A percentile compares a stretch with the other conserved stretches of the same genome.
Evolutionary conservation across 37 sponge, comb jelly and placozoan genomes (phyloP).

Genomic region (Agelas oroides): DNA sequence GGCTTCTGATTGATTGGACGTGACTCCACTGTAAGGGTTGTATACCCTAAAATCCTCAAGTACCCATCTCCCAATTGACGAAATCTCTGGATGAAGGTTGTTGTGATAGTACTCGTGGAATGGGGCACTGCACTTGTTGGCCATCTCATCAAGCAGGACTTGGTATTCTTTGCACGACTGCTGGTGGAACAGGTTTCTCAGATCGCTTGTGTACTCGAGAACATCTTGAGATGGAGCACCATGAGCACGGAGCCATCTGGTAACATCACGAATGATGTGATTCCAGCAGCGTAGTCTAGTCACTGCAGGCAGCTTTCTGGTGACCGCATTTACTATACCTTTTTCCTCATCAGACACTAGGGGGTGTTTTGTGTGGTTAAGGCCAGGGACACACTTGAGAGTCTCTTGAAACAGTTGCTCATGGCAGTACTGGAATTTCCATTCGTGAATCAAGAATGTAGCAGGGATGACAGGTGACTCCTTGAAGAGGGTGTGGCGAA

Average conservation of each 20-base stretch:
- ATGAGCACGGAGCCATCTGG: slow-evolving; percentile 37
- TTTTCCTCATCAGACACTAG: slow-evolving; percentile 38
- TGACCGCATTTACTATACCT: slow-evolving; percentile 10
- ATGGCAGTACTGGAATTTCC: too few relatives aligned
- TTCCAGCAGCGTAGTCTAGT: slow-evolving; percentile 33
- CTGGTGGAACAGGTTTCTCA: too few relatives aligned
- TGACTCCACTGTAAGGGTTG: slow-evolving; percentile 47
- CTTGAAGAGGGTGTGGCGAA: slow-evolving; percentile 44
- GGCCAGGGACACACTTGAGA: neutral
- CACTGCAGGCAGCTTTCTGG: neutral
- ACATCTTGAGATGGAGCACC: slow-evolving; percentile 8
- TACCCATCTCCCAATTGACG: slow-evolving; percentile 15
- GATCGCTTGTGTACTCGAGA: neutral
- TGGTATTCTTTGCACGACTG: too few relatives aligned
- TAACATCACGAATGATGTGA: slow-evolving; percentile 20
- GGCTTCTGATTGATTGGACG: slow-evolving; percentile 44
- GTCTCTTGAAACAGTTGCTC: too few relatives aligned
- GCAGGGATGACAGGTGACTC: slow-evolving; percentile 14
- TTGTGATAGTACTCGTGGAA: neutral
- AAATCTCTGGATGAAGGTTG: neutral
- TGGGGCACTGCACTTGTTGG: neutral
- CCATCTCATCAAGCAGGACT: too few relatives aligned
- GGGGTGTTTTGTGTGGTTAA: slow-evolving; percentile 1
- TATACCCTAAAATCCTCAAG: slow-evolving; percentile 8
- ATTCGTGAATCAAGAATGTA: too few relatives aligned